Percentiles rank a stretch among this genome's conserved stretches.
These are phyloP conservation scores for Tetheella fluctuosa DNA, from an alignment of 2,888 invertebrate species.

Conservation along the genomic window DNA sequence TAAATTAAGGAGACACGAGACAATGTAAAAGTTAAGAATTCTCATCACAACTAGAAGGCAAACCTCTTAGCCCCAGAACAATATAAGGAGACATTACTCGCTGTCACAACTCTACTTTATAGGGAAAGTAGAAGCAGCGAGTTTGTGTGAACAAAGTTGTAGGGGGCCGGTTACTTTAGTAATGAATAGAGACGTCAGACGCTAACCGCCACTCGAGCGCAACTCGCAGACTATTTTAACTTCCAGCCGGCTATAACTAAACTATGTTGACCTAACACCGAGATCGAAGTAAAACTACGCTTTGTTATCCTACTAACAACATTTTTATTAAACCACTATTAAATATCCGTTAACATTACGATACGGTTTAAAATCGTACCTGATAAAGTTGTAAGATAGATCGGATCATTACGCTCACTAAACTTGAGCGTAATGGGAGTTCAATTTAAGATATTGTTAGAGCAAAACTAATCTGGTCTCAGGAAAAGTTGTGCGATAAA, in stretches of 20 bases:
- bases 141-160: slow-evolving; percentile 78
- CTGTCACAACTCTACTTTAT: slow-evolving; percentile 82
- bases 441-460: slow-evolving; percentile 65
- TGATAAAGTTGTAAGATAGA: slow-evolving; percentile 49
- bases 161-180: slow-evolving; percentile 70
- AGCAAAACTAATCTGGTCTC: slow-evolving; percentile 68
- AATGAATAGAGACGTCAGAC: slow-evolving; percentile 80
- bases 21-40: slow-evolving; percentile 77
- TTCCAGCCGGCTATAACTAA: slow-evolving; percentile 51
- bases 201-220: slow-evolving; percentile 71
- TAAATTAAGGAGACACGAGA: slow-evolving; percentile 65
- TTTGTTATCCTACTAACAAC: slow-evolving; percentile 39
- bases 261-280: slow-evolving; percentile 59
- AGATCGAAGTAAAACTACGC: slow-evolving; percentile 49
- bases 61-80: slow-evolving; percentile 83
- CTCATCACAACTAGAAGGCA: slow-evolving; percentile 75
- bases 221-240: slow-evolving; percentile 72
- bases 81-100: slow-evolving; percentile 83
- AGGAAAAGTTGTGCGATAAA: slow-evolving; percentile 68
- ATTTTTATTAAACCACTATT: slow-evolving; percentile 45
- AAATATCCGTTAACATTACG: slow-evolving; percentile 31
- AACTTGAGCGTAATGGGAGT: slow-evolving; percentile 50
- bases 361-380: slow-evolving; percentile 39
- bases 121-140: slow-evolving; percentile 76
- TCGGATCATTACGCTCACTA: slow-evolving; percentile 55